Evolutionary conservation across 2,888 invertebrate genomes (phyloP).

Genomic region (Zonitis immaculata): DNA sequence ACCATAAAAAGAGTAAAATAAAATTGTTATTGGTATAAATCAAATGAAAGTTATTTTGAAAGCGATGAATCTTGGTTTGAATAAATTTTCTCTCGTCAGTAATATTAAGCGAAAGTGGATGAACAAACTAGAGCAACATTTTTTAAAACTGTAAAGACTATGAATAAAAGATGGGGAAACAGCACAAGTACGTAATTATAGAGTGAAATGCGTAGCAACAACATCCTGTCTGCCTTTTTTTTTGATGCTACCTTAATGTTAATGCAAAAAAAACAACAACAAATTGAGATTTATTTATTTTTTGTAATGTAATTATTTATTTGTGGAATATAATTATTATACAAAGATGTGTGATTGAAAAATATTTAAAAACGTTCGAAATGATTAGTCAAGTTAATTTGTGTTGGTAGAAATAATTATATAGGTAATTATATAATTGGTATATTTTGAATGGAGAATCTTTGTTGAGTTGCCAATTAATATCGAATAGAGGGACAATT

Average conservation of each 20-base stretch:
- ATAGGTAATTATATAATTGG: background rate
- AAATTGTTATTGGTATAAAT: too few relatives aligned
- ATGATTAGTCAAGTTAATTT: too few relatives aligned
- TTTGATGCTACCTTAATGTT: too few relatives aligned
- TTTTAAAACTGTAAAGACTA: slow-evolving; percentile 11
- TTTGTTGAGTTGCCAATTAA: background rate
- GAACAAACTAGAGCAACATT: slow-evolving; percentile 16
- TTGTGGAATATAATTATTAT: too few relatives aligned
- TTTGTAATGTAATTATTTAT: too few relatives aligned
- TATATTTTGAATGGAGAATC: background rate
- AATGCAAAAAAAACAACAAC: too few relatives aligned
- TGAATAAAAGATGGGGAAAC: slow-evolving; percentile 23
- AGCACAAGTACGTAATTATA: slow-evolving; percentile 13
- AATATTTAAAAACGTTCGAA: too few relatives aligned
- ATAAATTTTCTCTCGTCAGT: too few relatives aligned
- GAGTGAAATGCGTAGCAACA: slow-evolving; percentile 10
- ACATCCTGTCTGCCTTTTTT: slow-evolving; percentile 1
- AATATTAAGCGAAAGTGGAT: slow-evolving; percentile 23
- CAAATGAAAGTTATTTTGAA: background rate
- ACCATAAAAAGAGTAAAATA: too few relatives aligned
- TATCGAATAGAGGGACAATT: background rate
- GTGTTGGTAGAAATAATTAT: too few relatives aligned
- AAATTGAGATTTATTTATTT: too few relatives aligned
- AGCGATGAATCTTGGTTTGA: background rate
- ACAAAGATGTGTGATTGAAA: background rate